Evolutionary conservation across 2,113 vertebrate species (phyloP).

Genomic region (Procavia capensis): DNA sequence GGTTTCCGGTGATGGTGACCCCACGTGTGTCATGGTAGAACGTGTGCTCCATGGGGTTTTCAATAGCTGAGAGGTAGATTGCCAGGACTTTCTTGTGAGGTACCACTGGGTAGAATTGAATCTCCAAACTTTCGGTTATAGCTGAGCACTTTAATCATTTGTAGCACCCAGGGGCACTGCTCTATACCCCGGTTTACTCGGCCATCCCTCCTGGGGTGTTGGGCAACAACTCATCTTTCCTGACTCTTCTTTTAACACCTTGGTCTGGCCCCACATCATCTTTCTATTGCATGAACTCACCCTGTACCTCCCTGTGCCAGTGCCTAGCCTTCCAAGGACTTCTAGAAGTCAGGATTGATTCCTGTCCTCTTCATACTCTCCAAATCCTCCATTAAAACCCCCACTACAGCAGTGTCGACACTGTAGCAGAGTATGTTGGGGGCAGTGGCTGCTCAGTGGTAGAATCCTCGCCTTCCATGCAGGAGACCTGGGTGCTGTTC

Average conservation of each 20-base stretch:
- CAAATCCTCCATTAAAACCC: background rate
- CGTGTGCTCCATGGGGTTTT: background rate
- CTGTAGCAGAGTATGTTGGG: background rate
- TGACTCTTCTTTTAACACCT: background rate
- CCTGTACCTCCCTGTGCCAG: rapidly evolving
- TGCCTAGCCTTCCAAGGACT: background rate
- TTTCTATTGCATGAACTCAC: too few relatives aligned
- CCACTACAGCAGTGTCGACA: too few relatives aligned
- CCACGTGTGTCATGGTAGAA: too few relatives aligned
- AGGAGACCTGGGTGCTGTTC: background rate
- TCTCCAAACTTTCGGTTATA: background rate
- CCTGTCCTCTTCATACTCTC: rapidly evolving
- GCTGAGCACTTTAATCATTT: background rate
- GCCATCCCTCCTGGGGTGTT: background rate
- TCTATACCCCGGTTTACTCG: too few relatives aligned
- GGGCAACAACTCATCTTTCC: background rate
- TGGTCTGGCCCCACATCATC: rapidly evolving
- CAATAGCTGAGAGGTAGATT: background rate
- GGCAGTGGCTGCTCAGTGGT: background rate
- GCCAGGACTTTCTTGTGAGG: background rate
- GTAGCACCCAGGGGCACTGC: too few relatives aligned
- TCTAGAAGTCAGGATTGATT: background rate
- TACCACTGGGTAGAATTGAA: background rate
- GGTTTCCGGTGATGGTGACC: background rate
- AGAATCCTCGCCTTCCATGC: background rate